Base-by-base conservation (phyloP, 2,113 vertebrate genomes). In the Ardeotis arabs region DNA sequence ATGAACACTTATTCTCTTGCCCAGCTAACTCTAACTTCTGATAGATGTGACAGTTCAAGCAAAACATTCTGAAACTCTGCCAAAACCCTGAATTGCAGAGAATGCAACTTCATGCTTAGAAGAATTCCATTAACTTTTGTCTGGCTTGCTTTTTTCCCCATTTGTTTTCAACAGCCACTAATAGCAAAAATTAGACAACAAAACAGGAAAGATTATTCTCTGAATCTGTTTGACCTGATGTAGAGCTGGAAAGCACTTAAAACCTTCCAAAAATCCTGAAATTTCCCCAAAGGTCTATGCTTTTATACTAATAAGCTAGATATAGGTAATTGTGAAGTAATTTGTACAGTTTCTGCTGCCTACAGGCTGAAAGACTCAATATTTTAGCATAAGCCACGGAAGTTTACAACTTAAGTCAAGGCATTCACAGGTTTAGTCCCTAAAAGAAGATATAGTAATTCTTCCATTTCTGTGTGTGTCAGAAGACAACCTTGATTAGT, bases 311-410 rank as follows among this genome's bases (percentile, higher is more conserved):
- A 62, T 78, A 33, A 68, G 0, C 2, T 63, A 80, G 35, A 60
- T 27, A 84, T 6, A 84, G 25, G 22, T 27, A 60, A 88, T 76
- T 90, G 3, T 27, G 4, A 17, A 74, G 12, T 41, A 66, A 35
- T 6, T 66, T 68, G 9, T 12, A n/a, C 31, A 50, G 5, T 41
- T 90, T 45, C 19, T 66, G 7, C 59, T 77, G 10, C 20, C 25
- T 89, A 13, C 7, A 45, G 69, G 11, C 2, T 0, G 0, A 80
- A 86, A 10, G 15, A 72, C 29, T 53, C 3, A 0, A 3, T 77
- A 63, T 62, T 84, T 84, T 67, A 89, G 10, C 20, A 77, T 13
- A 81, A 64, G 12, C 7, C 17, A 20, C 37, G 79, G 35, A 74
- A 62, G 7, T 14, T 72, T 29, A 50, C 28, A 49, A 33, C 17